Base-by-base conservation (phyloP, 2,113 vertebrate species). In the Dasyurus viverrinus region DNA sequence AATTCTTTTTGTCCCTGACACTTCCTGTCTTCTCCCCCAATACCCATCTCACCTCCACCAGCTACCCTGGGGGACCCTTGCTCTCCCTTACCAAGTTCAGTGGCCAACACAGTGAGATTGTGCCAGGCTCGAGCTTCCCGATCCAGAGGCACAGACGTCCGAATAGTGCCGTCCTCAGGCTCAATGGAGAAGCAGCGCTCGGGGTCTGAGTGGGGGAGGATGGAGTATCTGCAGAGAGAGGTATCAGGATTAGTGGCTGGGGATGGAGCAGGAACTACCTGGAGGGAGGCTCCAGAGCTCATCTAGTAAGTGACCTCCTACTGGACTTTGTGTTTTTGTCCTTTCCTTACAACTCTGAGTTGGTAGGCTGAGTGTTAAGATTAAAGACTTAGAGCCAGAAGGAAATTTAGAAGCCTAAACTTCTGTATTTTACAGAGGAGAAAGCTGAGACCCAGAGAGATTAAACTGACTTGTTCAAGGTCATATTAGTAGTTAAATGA, bases 31-130 rank as follows among this genome's bases (percentile, higher is more conserved):
- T 19, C 25, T 50, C 25, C 89, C 4, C 47, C 11, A 6, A 30
- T 25, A 47, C 89, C 24, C 89, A 10, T 7, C 23, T 90, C 54
- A 46, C n/a, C 46, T 46, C 94, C 48, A 23, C 42, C 0, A 0
- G 52, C n/a, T 7, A 57, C 53, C 54, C 1, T 3, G 76, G 84
- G 53, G 93, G 60, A 36, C n/a, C 60, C 36, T 76, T 76, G 14
- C 60, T 76, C 60, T 76, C n/a, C 92, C 99, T 99, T 98, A 99
- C 99, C 99, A 97, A 99, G 98, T 97, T 99, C 99, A 8, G 99
- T 99, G 96, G 99, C 99, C 90, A 99, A 98, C 97, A 99, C 98
- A 0, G 99, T 99, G 92, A 99, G 98, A 97, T 99, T 99, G 97
- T 99, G 99, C 99, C 99, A 99, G 97, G 99, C 98, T 89, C 98